phyloP scores from a whole-genome alignment of 1,140 invertebrate species.

The Triops longicaudatus region DNA sequence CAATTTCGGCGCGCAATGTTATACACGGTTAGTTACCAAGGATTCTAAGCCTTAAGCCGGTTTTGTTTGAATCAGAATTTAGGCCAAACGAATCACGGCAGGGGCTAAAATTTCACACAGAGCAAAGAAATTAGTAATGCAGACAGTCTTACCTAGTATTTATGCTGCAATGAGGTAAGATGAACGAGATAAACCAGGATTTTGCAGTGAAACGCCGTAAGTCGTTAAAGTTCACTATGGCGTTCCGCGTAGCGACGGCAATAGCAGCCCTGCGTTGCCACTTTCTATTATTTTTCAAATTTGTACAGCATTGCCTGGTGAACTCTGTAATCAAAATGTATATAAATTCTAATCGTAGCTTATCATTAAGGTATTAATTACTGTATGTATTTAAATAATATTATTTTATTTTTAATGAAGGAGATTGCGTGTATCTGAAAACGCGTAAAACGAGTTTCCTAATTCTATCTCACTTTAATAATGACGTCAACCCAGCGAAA shows the following conservation, averaged over 20 bases:
- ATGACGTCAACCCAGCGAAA: too few relatives aligned
- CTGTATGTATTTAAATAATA: too few relatives aligned
- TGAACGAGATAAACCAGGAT: conserved; percentile 7
- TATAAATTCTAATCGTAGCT: too few relatives aligned
- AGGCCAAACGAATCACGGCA: background rate
- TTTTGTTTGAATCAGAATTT: background rate
- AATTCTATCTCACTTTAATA: too few relatives aligned
- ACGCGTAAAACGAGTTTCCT: too few relatives aligned
- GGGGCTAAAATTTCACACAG: background rate
- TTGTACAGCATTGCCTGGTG: background rate
- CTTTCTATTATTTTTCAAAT: background rate
- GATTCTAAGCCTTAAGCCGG: background rate
- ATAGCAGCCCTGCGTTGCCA: background rate
- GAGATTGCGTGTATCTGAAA: too few relatives aligned
- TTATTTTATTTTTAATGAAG: too few relatives aligned
- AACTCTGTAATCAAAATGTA: background rate
- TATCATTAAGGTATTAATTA: too few relatives aligned
- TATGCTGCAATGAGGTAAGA: background rate
- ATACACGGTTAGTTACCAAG: background rate
- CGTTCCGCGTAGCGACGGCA: conserved; percentile 46
- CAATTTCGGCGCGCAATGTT: background rate
- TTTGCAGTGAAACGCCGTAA: conserved; percentile 35
- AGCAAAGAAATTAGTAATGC: background rate
- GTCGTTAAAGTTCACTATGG: conserved; percentile 71
- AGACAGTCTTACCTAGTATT: background rate